These are phyloP conservation scores for Ciconia stormi DNA, from an alignment of 2,113 vertebrate genomes.

Conservation along the genomic window DNA sequence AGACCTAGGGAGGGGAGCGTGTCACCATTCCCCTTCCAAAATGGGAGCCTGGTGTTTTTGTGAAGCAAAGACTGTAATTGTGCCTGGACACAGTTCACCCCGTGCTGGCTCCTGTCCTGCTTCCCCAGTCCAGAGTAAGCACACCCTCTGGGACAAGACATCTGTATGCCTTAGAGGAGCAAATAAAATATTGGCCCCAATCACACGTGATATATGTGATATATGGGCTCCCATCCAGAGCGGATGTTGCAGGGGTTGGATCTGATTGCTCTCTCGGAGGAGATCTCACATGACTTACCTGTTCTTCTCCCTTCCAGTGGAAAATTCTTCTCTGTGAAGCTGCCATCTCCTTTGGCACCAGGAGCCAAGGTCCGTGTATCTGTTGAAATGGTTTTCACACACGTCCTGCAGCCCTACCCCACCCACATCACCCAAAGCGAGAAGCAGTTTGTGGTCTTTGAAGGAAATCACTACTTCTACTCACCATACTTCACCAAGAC, in stretches of 20 bases:
- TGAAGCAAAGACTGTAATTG: neutral
- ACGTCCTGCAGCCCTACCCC: constrained; percentile 91
- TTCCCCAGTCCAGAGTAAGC: neutral
- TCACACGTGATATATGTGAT: rapidly evolving
- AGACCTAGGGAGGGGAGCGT: neutral
- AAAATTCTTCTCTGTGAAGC: constrained; percentile 86
- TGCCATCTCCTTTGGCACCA: constrained; percentile 81
- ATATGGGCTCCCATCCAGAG: too few species aligned
- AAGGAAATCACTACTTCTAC: constrained; percentile 96
- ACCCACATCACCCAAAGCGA: constrained; percentile 94
- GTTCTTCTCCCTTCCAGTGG: constrained; percentile 75
- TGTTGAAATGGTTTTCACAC: constrained; percentile 89
- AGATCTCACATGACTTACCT: neutral
- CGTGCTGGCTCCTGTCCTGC: neutral
- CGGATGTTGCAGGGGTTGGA: neutral
- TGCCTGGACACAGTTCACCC: neutral
- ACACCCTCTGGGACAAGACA: neutral
- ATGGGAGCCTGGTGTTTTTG: neutral
- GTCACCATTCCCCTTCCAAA: neutral
- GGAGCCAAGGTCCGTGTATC: constrained; percentile 85
- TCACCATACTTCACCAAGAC: constrained; percentile 88
- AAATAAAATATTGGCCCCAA: neutral
- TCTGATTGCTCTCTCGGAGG: neutral
- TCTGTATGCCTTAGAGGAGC: neutral
- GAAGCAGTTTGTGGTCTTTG: constrained; percentile 95